Evolutionary conservation across 2,888 invertebrate genomes (phyloP).

Genomic region (Napeogenes sylphis): DNA sequence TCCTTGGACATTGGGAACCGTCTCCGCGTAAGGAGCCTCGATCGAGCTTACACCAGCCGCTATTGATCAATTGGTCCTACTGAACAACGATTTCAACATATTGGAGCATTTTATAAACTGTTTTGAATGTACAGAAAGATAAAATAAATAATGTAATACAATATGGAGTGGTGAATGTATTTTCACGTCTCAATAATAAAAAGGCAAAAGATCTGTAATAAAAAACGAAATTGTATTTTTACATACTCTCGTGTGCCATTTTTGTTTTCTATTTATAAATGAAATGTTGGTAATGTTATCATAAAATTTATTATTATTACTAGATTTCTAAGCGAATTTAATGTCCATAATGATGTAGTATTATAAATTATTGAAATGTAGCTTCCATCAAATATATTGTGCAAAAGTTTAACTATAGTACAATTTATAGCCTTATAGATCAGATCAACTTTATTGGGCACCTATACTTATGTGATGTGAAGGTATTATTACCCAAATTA

Average conservation of each 20-base stretch:
- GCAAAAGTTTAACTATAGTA: slow-evolving; percentile 57
- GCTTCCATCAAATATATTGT: slow-evolving; percentile 26
- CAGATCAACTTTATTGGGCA: not conserved
- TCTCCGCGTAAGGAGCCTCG: slow-evolving; percentile 59
- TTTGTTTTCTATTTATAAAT: slow-evolving; percentile 41
- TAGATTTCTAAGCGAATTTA: slow-evolving; percentile 38
- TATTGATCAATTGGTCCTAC: slow-evolving; percentile 25
- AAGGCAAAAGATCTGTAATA: slow-evolving; percentile 7
- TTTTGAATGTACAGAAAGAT: slow-evolving; percentile 13
- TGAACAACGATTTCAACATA: slow-evolving; percentile 16
- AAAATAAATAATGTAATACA: not conserved
- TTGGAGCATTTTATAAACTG: slow-evolving; percentile 17
- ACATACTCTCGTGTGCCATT: slow-evolving; percentile 57
- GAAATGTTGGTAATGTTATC: slow-evolving; percentile 36
- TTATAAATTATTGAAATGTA: slow-evolving; percentile 19
- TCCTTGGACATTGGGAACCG: slow-evolving; percentile 44
- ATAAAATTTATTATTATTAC: slow-evolving; percentile 30
- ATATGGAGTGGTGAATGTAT: not conserved
- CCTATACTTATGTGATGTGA: not conserved
- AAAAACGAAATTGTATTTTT: slow-evolving; percentile 17
- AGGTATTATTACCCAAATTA: not conserved
- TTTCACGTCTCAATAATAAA: not conserved
- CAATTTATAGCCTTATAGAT: slow-evolving; percentile 66
- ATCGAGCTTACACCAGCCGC: slow-evolving; percentile 51
- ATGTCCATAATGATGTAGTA: slow-evolving; percentile 3